Evolutionary conservation across 2,888 invertebrate species (phyloP), one percentile per base, ranked within the genome.

Genomic region (Lasioglossum morio): DNA sequence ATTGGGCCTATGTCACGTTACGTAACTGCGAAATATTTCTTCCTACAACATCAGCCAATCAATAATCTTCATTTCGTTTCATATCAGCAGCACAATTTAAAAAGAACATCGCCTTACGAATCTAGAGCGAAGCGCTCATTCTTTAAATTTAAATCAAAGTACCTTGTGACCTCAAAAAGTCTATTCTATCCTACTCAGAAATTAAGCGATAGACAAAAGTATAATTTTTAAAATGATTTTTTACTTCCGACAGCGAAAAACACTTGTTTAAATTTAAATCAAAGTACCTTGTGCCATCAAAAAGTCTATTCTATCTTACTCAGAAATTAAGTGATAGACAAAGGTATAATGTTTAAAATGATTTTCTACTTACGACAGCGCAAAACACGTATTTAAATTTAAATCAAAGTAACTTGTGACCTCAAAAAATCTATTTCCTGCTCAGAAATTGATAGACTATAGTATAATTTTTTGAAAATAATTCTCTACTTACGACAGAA

Each of bases 1-100:
- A 77, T 79, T 73, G 72, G 46, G 46, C 46, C 57, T 85, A 75
- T 63, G 63, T 79, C 63, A 80, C 23, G 27, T 84, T 78, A 48
- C 23, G 3, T 72, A 84, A 84, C 16, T 5, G 63, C 4, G 7
- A 60, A 77, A 40, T 46, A 27, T 81, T 46, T 34, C n/a, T 48
- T 14, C 40, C 8, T 48, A 16, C 37, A 1, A 27, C 37, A 27
- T 43, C 27, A 48, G 1, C 23, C 12, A 3, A 40, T 23, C 19
- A 40, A 34, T 27, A 27, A 30, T 66, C 19, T 53, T 53, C 72
- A 27, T 48, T 30, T 16, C 37, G 8, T 69, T 19, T 30, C 37
- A 8, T 4, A 69, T 37, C 34, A 30, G 27, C 63, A 30, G 30
- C 19, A 34, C 23, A 19, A 66, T 66, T 23, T 69, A 2, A 34